Evolutionary conservation across 2,113 vertebrate species (phyloP), one percentile per base, ranked within the genome.

Genomic region (Campylorhamphus procurvoides): DNA sequence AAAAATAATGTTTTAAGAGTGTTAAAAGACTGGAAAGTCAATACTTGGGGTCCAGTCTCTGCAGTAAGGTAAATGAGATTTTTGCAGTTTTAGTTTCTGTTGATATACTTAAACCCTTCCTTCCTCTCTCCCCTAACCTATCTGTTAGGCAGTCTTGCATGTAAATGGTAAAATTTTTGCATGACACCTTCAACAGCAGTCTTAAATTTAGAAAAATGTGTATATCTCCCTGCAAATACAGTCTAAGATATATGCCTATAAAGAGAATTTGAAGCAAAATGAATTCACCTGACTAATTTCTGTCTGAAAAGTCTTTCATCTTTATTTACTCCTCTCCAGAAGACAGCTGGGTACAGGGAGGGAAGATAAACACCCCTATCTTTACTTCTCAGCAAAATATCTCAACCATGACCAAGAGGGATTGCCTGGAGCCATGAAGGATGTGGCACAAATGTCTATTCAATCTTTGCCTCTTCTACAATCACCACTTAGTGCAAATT

Each of bases 291-390:
- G 72, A 49, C 79, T 94, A 53, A n/a, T 35, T 87, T 92, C 68
- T 75, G 19, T 73, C 66, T 87, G 53, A 35, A 93, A 95, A 89
- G 44, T 14, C 2, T 92, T 95, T 90, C 37, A 81, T 94, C 90
- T 97, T 58, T 78, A 92, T 96, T 95, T 92, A n/a, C 37, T 90
- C 64, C 40, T 90, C 53, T 78, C 60, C 73, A 89, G 49, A 90
- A 80, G 75, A 84, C 76, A 88, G 73, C 76, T 97, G 60, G 24
- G 18, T 67, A 58, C 15, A 56, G 37, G 37, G 79, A 74, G 28
- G 73, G 83, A 95, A 96, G 94, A 96, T 87, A 81, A 96, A 96
- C 86, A 94, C 25, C 35, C 52, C 27, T 94, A 83, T 87, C 68
- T 93, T 84, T 73, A 52, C 17, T 52, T 86, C 52, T 84, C 40